These are phyloP conservation scores for Umimayanthus kanabou DNA, from an alignment of 92 coral and sea anemone species.

Conservation along the genomic window DNA sequence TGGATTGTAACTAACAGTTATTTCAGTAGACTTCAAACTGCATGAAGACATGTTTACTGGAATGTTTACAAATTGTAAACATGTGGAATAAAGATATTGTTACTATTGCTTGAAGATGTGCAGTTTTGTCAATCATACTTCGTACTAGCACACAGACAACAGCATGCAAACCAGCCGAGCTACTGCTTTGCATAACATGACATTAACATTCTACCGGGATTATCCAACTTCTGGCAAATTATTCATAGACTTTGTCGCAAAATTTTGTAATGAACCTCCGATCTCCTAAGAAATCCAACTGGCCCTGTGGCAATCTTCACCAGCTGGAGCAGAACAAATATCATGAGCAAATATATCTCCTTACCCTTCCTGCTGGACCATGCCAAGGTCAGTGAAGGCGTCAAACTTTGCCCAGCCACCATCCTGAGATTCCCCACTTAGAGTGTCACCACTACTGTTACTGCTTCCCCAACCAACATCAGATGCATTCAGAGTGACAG, in stretches of 20 bases:
- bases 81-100: background rate
- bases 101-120: background rate
- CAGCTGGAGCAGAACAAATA: background rate
- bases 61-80: too few species aligned
- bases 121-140: background rate
- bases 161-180: background rate
- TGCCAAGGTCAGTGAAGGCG: conserved; percentile 78
- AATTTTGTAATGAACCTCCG: background rate
- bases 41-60: background rate
- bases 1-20: background rate
- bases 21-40: background rate
- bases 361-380: conserved; percentile 54
- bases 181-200: background rate
- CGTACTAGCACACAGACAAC: background rate
- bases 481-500: conserved; percentile 81
- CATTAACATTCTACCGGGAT: background rate
- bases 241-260: too few species aligned
- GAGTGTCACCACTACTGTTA: conserved; percentile 41
- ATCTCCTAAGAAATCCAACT: background rate
- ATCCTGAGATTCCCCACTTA: conserved; percentile 47
- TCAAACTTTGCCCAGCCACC: conserved; percentile 99
- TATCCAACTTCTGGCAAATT: background rate
- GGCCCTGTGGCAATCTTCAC: background rate
- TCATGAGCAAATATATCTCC: background rate
- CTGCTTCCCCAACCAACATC: conserved; percentile 93